Evolutionary conservation across 1,140 invertebrate species (phyloP), one percentile per base, ranked within the genome.

Genomic region (Drosophila mauritiana): DNA sequence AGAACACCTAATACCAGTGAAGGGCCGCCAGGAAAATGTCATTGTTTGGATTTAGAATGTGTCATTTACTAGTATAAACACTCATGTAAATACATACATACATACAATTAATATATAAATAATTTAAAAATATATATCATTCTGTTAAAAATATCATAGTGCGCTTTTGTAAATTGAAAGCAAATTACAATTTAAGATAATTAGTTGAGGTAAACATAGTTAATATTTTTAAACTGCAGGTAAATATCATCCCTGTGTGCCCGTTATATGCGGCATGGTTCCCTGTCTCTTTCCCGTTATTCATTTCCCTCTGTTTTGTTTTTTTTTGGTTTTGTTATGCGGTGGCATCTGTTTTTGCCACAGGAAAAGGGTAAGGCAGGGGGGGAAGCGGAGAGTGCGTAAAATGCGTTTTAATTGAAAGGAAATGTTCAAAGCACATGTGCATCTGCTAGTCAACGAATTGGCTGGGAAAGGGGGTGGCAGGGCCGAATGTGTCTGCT

Each of bases 381-480:
- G 36, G 37, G 42, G n/a, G 46, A 43, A 34, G 42, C 51, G 31
- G 62, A 59, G 55, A 34, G 63, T 86, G 82, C 79, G 75, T 86
- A 79, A 82, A 79, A 76, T 86, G 83, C 83, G 84, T 79, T 88
- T 88, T 83, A 86, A 88, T 88, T 88, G 79, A 89, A 83, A 73
- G 75, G 80, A 83, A 89, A 88, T 88, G 76, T 89, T 73, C 62
- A 88, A 86, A 88, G 70, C 79, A 85, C 67, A 85, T 85, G 77
- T 70, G 78, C 54, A 58, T 48, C 49, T 61, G 45, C 43, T 55
- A 34, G 56, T 37, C 20, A 13, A 45, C 45, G 1, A 39, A 31
- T 31, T 12, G 49, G 27, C 1, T 3, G 13, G 39, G 27, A 5
- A 7, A 20, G 12, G 43, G 27, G 27, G 39, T 12, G 46, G 51